Conservation (phyloP, 2,888 invertebrate species). For the Sesamia inferens region DNA sequence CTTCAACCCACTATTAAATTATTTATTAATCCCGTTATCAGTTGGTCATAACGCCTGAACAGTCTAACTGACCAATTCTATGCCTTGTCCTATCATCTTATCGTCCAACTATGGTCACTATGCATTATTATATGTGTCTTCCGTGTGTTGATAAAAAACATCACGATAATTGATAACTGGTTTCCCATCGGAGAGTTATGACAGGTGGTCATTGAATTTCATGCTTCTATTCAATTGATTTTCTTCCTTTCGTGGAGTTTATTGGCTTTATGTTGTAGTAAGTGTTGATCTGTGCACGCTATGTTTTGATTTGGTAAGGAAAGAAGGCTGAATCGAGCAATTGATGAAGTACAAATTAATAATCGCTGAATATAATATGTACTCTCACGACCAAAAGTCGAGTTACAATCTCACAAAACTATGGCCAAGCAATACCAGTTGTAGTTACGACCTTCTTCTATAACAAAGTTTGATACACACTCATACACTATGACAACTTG, state of each 20-base stretch:
- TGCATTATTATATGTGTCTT: slow-evolving; percentile 20
- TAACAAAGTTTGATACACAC: no score
- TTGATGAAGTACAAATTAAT: background rate
- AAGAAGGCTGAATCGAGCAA: background rate
- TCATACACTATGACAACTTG: no score
- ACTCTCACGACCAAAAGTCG: no score
- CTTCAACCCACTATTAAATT: background rate
- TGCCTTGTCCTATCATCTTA: slow-evolving; percentile 23
- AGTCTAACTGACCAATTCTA: slow-evolving; percentile 37
- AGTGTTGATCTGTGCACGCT: background rate
- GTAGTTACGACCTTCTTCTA: no score
- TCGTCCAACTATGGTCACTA: slow-evolving; percentile 32
- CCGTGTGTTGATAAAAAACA: slow-evolving; percentile 32
- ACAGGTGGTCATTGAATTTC: slow-evolving; percentile 47
- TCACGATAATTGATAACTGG: slow-evolving; percentile 48
- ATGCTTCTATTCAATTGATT: slow-evolving; percentile 41
- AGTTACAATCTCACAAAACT: no score
- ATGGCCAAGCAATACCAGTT: no score
- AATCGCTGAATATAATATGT: no score
- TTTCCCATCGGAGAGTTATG: slow-evolving; percentile 31
- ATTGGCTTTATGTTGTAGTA: slow-evolving; percentile 14
- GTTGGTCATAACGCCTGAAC: slow-evolving; percentile 22
- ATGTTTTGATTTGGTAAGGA: background rate
- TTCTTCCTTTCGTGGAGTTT: slow-evolving; percentile 10
- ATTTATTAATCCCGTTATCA: slow-evolving; percentile 6